Evolutionary conservation across 2,888 invertebrate genomes (phyloP), one percentile per base, ranked within the genome.

Genomic region (Nemurella pictetii): DNA sequence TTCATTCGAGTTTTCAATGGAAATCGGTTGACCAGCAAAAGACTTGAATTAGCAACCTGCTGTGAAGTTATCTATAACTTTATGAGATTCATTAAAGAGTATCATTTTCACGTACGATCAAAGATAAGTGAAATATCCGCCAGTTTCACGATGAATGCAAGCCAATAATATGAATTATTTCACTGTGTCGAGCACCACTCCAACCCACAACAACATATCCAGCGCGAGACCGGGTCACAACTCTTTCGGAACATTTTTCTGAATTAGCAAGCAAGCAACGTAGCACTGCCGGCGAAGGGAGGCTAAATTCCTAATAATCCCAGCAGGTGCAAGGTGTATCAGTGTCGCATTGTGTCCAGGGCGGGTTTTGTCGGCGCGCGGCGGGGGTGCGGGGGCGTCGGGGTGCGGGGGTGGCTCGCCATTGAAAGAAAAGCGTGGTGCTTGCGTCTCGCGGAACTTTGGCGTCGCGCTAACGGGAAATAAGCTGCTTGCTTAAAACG

Each of bases 291-390:
- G 25, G 74, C 25, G 25, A 81, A 35, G 81, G 81, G 81, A 81
- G 12, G 9, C 81, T 55, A 25, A 81, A 81, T 81, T 81, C 81
- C 81, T 26, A 81, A 55, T 81, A 81, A 55, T 36, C 81, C 81
- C 81, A 4, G 26, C 15, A 81, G 81, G 36, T 36, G 81, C 26
- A 20, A 28, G 36, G 81, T 80, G 26, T 81, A 55, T 81, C 81
- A 81, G 81, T 26, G 80, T 80, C 30, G 12, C 80, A 80, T 80
- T 80, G 80, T 80, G 29, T 30, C 20, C 30, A n/a, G n/a, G n/a
- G 32, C n/a, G 3, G 32, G 80, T 80, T 80, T 80, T 80, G 80
- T 32, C 30, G 29, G 80, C 20, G 30, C 30, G 74, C 74, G 74
- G 74, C n/a, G 74, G 74, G n/a, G 74, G 74, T 74, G 74, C 20